Evolutionary conservation across 2,797 vertebrate species (phyloP), one percentile per base, ranked within the genome.

Genomic region (Sebastes hubbsi): DNA sequence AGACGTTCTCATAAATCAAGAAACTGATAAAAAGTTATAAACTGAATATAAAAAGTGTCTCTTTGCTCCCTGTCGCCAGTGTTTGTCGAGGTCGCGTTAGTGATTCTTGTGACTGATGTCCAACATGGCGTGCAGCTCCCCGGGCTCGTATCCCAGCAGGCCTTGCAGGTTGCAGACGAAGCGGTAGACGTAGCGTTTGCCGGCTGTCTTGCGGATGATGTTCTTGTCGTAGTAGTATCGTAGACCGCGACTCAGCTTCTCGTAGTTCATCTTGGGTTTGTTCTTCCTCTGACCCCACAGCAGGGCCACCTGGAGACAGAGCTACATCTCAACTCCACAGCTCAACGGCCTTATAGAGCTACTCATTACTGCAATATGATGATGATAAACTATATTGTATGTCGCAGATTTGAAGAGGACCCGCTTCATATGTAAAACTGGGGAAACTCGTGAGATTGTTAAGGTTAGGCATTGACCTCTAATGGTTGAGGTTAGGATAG

Each of bases 171-270:
- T 93, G 89, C 94, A 95, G 71, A 94, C 93, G 11, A 95, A 95
- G 73, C 93, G 91, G 78, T 95, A 95, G 27, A 95, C 95, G 6
- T 94, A 95, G 75, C 94, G 94, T 0, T 95, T 95, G 25, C 95
- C 94, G 0, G 93, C 89, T 0, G 94, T 95, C 82, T 95, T 95
- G 55, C 91, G 89, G 77, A 95, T 95, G 66, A 95, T 95, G 89
- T 95, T 94, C 70, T 95, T 95, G 91, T 95, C 95, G 3, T 95
- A 95, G 86, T 95, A 95, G 87, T 95, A 95, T 22, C 95, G 90
- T 4, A 95, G 88, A 1, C 94, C 92, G 0, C 94, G 93, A 60
- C 94, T 95, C 62, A 95, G 89, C 90, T 95, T 95, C 84, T 95
- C 95, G 6, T 95, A 95, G 88, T 95, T 95, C 95, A 95, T 95